Conservation (phyloP, 2,888 invertebrate species). For the Orthosia gothica region DNA sequence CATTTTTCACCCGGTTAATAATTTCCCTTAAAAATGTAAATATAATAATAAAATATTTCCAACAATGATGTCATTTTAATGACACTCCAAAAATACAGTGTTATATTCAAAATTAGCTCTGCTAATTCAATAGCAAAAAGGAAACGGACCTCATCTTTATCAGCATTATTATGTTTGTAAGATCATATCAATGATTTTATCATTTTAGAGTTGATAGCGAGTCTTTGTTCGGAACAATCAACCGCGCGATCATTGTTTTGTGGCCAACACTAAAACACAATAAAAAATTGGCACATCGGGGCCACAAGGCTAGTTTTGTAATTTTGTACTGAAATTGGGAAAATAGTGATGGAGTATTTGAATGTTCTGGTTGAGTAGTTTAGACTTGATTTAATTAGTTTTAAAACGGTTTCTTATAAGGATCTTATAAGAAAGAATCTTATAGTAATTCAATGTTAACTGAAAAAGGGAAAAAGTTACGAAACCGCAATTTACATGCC, state of each 20-base stretch:
- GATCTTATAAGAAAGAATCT: no score
- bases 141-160: slow-evolving; percentile 57
- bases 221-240: slow-evolving; percentile 81
- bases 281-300: slow-evolving; percentile 78
- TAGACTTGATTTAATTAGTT: neutral
- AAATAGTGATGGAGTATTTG: slow-evolving; percentile 10
- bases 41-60: neutral
- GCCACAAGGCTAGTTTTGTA: slow-evolving; percentile 72
- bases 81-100: neutral
- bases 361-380: neutral
- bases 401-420: neutral
- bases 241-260: slow-evolving; percentile 79
- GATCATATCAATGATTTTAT: slow-evolving; percentile 77
- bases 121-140: slow-evolving; percentile 25
- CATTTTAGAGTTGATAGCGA: slow-evolving; percentile 77
- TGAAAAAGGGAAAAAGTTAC: no score
- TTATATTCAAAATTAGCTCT: slow-evolving; percentile 20
- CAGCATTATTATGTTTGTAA: slow-evolving; percentile 51
- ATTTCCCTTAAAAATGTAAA: no score
- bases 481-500: neutral
- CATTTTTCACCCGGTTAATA: no score
- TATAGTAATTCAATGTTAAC: no score
- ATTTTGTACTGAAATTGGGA: slow-evolving; percentile 28
- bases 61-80: neutral
- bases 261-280: slow-evolving; percentile 77